Evolutionary conservation across 2,113 vertebrate species (phyloP).

Genomic region (Hypocryptadius cinnamomeus): DNA sequence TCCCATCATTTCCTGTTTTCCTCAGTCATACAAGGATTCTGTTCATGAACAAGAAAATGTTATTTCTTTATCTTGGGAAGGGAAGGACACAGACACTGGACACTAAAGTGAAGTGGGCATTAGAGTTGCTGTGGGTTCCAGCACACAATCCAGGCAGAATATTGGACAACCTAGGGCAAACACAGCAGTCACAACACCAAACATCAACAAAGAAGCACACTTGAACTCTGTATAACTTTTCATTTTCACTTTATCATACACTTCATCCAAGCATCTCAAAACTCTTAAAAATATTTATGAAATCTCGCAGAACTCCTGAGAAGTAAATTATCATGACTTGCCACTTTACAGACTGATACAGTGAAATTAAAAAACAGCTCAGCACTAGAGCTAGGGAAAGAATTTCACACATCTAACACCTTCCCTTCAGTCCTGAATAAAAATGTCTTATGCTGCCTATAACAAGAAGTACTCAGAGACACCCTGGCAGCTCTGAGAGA

Average conservation of each 20-base stretch:
- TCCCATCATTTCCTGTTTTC: not conserved
- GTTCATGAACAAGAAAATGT: not conserved
- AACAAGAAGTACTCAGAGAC: not conserved
- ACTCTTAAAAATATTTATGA: conserved; percentile 10
- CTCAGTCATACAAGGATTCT: not conserved
- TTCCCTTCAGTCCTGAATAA: not conserved
- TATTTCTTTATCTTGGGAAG: not conserved
- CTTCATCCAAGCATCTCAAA: not conserved
- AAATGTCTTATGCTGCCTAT: not conserved
- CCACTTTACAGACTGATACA: not conserved
- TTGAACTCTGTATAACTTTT: not conserved
- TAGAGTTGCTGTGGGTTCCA: not conserved
- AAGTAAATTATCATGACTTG: not conserved
- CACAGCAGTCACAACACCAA: not conserved
- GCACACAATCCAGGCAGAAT: not conserved
- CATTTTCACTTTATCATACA: not conserved
- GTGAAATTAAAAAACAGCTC: conserved; percentile 3
- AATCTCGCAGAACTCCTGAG: not conserved
- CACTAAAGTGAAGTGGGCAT: not conserved
- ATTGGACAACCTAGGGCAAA: not conserved
- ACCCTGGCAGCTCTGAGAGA: not conserved
- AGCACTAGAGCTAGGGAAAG: not conserved
- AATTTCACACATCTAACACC: not conserved
- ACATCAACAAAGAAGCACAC: not conserved
- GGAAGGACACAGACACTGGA: not conserved